Percentiles rank a stretch among this genome's conserved stretches.
Evolutionary conservation across 2,797 vertebrate genomes (phyloP).

Genomic region (Linurgus olivaceus): DNA sequence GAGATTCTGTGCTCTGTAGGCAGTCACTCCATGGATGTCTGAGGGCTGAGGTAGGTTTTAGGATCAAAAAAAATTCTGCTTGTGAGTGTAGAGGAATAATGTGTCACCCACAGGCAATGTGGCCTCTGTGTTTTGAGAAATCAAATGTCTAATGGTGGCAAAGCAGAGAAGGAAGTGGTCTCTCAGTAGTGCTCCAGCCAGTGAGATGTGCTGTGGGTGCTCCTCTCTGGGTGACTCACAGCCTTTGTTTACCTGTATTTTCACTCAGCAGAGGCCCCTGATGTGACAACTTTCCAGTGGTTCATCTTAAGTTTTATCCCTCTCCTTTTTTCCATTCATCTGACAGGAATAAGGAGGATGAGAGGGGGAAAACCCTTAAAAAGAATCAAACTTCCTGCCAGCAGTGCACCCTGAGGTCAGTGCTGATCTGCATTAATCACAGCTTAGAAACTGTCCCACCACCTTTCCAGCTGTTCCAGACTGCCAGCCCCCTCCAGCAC

Average conservation of each 20-base stretch:
- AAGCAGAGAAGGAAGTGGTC: background rate
- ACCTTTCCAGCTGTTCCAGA: background rate
- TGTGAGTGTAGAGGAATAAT: background rate
- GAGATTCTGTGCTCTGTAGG: background rate
- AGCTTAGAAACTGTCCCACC: background rate
- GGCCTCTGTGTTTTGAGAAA: background rate
- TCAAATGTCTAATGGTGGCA: background rate
- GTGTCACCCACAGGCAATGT: background rate
- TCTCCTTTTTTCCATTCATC: background rate
- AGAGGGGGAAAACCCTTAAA: background rate
- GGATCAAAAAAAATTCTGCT: background rate
- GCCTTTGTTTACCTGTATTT: background rate
- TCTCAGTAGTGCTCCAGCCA: background rate
- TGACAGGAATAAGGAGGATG: background rate
- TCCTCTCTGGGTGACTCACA: background rate
- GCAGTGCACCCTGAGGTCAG: background rate
- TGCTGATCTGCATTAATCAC: background rate
- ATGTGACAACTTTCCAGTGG: background rate
- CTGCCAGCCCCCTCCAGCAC: background rate
- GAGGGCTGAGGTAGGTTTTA: background rate
- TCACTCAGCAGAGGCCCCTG: accelerated
- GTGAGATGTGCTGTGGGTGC: background rate
- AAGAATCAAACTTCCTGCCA: background rate
- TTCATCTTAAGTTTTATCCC: background rate
- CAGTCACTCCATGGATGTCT: background rate